Percentiles rank a stretch among this genome's conserved stretches.
phyloP scores from a whole-genome alignment of 2,113 vertebrate species.

The Mesocricetus auratus region DNA sequence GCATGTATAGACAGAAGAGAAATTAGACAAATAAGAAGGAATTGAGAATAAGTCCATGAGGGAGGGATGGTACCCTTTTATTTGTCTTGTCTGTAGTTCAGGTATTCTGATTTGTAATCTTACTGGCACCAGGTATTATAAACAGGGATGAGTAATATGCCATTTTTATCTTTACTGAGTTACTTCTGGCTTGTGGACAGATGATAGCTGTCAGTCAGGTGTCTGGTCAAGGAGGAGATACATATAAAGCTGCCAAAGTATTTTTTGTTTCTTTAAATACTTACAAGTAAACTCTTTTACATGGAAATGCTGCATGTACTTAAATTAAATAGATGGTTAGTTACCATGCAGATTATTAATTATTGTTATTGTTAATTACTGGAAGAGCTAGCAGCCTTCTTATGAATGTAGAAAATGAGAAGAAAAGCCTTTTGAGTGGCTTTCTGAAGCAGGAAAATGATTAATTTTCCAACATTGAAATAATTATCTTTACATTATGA shows the following conservation, averaged over 20 bases:
- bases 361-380: slow-evolving; percentile 14
- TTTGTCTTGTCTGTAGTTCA: slow-evolving; percentile 52
- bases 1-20: neutral
- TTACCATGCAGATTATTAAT: slow-evolving; percentile 35
- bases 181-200: slow-evolving; percentile 72
- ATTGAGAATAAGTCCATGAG: neutral
- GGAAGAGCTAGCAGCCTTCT: slow-evolving; percentile 13
- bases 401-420: neutral
- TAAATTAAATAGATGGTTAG: slow-evolving; percentile 47
- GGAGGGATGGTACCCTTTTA: slow-evolving; percentile 9
- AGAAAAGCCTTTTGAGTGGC: slow-evolving; percentile 35
- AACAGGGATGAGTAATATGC: slow-evolving; percentile 80
- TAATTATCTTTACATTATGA: slow-evolving; percentile 57
- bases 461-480: slow-evolving; percentile 53
- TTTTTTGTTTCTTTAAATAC: slow-evolving; percentile 78
- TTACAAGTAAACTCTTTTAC: slow-evolving; percentile 63
- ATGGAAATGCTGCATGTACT: slow-evolving; percentile 9
- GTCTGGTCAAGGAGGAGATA: slow-evolving; percentile 68
- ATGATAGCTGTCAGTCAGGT: slow-evolving; percentile 81
- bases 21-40: neutral
- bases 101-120: slow-evolving; percentile 69
- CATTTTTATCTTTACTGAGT: slow-evolving; percentile 81
- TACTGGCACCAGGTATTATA: slow-evolving; percentile 77
- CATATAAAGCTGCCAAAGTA: slow-evolving; percentile 70
- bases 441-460: slow-evolving; percentile 30